Base-by-base conservation (phyloP, 2,888 invertebrate species). In the Cephus rjabovi region DNA sequence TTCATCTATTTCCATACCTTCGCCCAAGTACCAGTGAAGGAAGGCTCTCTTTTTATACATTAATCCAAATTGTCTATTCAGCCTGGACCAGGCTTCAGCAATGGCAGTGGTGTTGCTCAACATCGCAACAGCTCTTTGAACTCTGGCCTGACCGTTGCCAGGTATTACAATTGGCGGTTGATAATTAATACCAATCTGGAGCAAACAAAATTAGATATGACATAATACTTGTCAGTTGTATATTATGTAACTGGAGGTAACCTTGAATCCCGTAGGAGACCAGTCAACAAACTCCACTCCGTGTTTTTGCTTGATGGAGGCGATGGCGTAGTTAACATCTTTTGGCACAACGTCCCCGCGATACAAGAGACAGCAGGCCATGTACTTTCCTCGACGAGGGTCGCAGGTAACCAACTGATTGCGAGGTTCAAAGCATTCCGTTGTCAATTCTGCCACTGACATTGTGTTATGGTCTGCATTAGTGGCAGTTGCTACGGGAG, bases 31-130 rank as follows among this genome's bases (percentile, higher is more conserved):
- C 94, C 94, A 94, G 87, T 94, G 94, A 76, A 94, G 93, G 88
- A 94, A 94, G 74, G 94, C 94, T 73, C 94, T 89, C 90, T 94
- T 94, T 83, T 93, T 93, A 88, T 94, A 94, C 93, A 94, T 94
- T 78, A 94, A 89, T 86, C 93, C 94, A 86, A 94, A 94, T 89
- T 94, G 94, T 87, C 93, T 93, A 88, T 94, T 93, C 31, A 94
- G 91, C 81, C 94, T 92, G 73, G 93, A 92, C 94, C 94, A 94
- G 34, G 94, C 94, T 82, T 94, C 93, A 37, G 93, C 93, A 83
- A 94, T 94, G 80, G 94, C 93, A 11, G 94, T 94, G 34, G 94
- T 94, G 90, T 94, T 94, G 85, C 93, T 93, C 81, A 94, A 88
- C 93, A 94, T 94, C 89, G 94, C 94, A 34, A 94, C 93, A 40